These are phyloP conservation scores for Acrossocheilus fasciatus DNA, from an alignment of 2,797 vertebrate species.

Conservation along the genomic window DNA sequence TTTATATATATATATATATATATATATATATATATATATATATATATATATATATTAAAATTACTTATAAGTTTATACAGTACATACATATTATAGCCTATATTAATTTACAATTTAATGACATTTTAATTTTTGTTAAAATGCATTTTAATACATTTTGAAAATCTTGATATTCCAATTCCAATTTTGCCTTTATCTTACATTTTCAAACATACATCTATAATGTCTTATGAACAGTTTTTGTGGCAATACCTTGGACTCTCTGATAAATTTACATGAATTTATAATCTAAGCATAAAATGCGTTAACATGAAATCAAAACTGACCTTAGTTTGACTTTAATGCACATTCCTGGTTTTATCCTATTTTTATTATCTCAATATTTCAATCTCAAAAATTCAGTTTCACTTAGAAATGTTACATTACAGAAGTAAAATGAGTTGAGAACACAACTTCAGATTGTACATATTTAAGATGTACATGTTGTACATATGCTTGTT, in stretches of 20 bases:
- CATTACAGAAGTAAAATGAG: background rate
- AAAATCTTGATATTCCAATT: no score
- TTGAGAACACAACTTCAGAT: background rate
- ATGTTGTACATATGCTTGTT: background rate
- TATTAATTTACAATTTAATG: no score
- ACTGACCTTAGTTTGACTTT: background rate
- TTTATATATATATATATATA: no score
- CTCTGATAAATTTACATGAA: background rate
- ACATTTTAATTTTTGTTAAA: background rate
- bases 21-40: no score
- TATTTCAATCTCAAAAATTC: background rate
- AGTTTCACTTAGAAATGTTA: background rate
- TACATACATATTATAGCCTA: no score
- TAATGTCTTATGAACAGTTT: background rate
- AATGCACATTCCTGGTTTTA: background rate
- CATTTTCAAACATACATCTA: background rate
- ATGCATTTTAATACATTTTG: background rate
- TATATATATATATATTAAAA: no score
- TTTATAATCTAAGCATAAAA: background rate
- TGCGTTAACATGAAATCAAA: background rate
- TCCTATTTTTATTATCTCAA: background rate
- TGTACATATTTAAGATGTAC: background rate
- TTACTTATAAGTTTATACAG: no score
- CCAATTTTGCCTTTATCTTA: no score
- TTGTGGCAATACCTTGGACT: background rate